Evolutionary conservation across 2,888 invertebrate genomes (phyloP).

Genomic region (Bibio marci): DNA sequence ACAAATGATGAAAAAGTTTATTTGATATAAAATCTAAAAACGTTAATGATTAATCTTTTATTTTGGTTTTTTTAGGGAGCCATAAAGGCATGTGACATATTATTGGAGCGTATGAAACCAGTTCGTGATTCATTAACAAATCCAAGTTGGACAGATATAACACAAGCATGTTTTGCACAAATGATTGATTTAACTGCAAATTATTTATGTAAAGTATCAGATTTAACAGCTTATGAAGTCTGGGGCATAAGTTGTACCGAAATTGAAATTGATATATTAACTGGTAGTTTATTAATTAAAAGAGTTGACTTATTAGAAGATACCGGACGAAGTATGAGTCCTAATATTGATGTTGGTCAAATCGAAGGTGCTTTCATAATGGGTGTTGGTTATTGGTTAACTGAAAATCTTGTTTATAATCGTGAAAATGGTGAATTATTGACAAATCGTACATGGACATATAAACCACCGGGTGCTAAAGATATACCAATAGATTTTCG

Average conservation of each 20-base stretch:
- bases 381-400: conserved; percentile 53
- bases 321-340: conserved; percentile 46
- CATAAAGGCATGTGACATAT: conserved; percentile 43
- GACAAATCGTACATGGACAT: conserved; percentile 57
- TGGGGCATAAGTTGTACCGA: conserved; percentile 44
- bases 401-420: conserved; percentile 44
- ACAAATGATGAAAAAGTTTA: conserved; percentile 1
- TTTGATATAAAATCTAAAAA: background rate
- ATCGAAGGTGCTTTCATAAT: conserved; percentile 57
- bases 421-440: conserved; percentile 38
- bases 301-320: conserved; percentile 50
- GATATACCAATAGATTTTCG: conserved; percentile 54
- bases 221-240: conserved; percentile 40
- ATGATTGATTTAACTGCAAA: conserved; percentile 43
- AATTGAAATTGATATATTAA: conserved; percentile 52
- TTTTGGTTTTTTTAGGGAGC: conserved; percentile 25
- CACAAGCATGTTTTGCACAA: conserved; percentile 33
- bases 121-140: conserved; percentile 33
- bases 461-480: conserved; percentile 49
- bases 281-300: conserved; percentile 40
- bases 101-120: conserved; percentile 41
- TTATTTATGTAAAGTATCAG: conserved; percentile 35
- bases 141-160: conserved; percentile 38
- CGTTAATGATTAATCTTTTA: background rate
- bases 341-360: conserved; percentile 50